Conservation (phyloP, 2,797 vertebrate genomes). For the Leucoraja ocellata region DNA sequence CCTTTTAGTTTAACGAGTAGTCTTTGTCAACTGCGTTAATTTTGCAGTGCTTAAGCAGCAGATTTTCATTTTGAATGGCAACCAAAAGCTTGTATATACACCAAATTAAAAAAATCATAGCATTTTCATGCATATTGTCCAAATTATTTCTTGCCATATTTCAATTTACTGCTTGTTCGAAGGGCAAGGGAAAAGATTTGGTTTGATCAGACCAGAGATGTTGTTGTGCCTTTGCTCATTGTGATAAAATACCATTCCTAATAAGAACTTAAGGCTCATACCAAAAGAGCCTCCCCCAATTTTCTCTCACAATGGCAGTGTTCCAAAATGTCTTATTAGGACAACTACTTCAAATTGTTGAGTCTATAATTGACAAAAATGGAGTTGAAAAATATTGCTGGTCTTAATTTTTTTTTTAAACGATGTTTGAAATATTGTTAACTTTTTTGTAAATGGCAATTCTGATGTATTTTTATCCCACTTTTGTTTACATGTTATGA, state of each 20-base stretch:
- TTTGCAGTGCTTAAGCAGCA: not conserved
- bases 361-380: not conserved
- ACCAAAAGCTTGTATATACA: too few species aligned
- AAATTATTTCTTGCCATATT: not conserved
- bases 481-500: too few species aligned
- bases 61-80: not conserved
- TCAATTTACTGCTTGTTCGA: not conserved
- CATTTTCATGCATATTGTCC: not conserved
- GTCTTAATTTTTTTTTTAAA: not conserved
- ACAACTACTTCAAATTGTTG: not conserved
- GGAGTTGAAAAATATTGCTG: not conserved
- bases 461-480: too few species aligned
- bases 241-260: slow-evolving; percentile 9
- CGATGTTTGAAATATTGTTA: not conserved
- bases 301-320: not conserved
- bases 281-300: not conserved
- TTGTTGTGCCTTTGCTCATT: not conserved
- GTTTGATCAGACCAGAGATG: not conserved
- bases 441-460: too few species aligned
- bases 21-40: not conserved
- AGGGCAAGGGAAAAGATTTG: not conserved
- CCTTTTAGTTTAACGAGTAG: not conserved
- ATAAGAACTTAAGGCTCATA: not conserved
- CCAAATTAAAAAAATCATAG: not conserved
- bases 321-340: slow-evolving; percentile 13